Evolutionary conservation across 2,888 invertebrate genomes (phyloP).

Genomic region (Lithophane semibrunnea): DNA sequence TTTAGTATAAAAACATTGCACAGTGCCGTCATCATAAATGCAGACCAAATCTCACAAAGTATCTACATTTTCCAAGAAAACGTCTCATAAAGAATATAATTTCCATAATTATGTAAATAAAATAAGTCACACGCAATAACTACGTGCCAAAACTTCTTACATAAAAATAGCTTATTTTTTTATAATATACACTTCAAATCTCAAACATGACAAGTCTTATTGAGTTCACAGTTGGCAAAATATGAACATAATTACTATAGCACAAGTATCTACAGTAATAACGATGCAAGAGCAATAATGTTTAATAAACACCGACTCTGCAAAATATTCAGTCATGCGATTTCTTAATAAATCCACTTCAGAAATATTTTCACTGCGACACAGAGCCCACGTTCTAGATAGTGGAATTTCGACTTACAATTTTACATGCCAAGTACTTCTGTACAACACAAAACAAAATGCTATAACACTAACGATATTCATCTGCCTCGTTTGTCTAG

Average conservation of each 20-base stretch:
- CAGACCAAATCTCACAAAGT: not conserved
- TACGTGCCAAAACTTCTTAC: not conserved
- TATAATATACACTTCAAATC: not conserved
- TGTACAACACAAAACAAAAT: no score
- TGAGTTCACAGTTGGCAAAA: slow-evolving; percentile 1
- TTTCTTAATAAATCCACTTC: slow-evolving; percentile 18
- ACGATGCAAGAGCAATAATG: not conserved
- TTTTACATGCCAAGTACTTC: not conserved
- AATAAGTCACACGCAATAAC: not conserved
- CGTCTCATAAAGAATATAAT: not conserved
- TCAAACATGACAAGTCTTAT: not conserved
- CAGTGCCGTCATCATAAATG: not conserved
- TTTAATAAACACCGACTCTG: not conserved
- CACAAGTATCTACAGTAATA: not conserved
- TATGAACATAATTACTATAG: not conserved
- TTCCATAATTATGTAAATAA: not conserved
- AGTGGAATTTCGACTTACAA: slow-evolving; percentile 1
- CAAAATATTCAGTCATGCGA: slow-evolving; percentile 13
- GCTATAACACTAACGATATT: not conserved
- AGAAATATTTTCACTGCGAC: slow-evolving; percentile 1
- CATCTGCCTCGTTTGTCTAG: no score
- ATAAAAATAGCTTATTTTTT: not conserved
- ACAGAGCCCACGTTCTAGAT: not conserved
- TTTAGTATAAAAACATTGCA: not conserved
- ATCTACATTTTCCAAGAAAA: slow-evolving; percentile 1